Evolutionary conservation across 2,797 vertebrate genomes (phyloP).

Genomic region (Columba guinea): DNA sequence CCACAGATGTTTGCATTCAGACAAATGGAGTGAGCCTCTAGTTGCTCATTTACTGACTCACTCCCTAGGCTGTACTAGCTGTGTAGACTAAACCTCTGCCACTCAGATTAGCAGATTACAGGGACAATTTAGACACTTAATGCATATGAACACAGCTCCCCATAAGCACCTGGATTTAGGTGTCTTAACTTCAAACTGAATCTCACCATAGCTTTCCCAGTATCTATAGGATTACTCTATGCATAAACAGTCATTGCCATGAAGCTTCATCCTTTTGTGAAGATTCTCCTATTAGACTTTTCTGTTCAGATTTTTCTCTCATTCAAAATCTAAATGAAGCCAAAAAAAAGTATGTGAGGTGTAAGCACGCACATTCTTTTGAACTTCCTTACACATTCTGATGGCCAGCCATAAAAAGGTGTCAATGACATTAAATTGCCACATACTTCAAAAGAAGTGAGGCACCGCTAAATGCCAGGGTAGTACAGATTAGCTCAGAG

Average conservation of each 20-base stretch:
- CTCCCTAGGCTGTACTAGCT: not conserved
- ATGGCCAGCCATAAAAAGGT: accelerated
- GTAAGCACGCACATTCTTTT: not conserved
- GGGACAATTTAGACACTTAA: not conserved
- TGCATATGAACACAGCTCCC: not conserved
- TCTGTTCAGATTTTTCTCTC: not conserved
- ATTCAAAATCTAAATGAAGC: not conserved
- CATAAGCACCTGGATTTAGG: not conserved
- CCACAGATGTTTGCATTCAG: not conserved
- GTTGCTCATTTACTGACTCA: not conserved
- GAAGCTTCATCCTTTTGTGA: not conserved
- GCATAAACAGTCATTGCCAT: not conserved
- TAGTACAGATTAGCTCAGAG: not conserved
- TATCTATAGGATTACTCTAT: not conserved
- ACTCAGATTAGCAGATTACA: not conserved
- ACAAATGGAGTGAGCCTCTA: not conserved
- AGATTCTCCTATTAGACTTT: not conserved
- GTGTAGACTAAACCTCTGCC: not conserved
- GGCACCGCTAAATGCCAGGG: not conserved
- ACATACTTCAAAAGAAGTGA: not conserved
- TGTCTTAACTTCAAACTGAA: not conserved
- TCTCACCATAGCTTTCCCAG: not conserved
- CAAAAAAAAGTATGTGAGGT: not conserved
- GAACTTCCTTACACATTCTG: not conserved
- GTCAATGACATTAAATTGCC: not conserved